Evolutionary conservation across 2,888 invertebrate species (phyloP), one percentile per base, ranked within the genome.

Genomic region (Vanessa cardui): DNA sequence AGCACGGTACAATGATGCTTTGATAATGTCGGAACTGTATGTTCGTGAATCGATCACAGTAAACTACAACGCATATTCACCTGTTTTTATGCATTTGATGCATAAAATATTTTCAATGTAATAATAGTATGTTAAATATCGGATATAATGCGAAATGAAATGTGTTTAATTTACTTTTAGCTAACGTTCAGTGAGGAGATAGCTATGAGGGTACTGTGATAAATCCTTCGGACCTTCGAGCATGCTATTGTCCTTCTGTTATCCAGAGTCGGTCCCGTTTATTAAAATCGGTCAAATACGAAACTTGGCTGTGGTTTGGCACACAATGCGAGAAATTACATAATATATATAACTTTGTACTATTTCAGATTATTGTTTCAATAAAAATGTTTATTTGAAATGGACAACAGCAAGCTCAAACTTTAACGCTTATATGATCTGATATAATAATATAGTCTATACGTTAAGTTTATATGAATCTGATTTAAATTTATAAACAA

Each of bases 381-480:
- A 58, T 64, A 66, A 65, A 60, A 49, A 64, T 71, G 58, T 16
- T 31, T 72, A 63, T 62, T 74, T 72, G 65, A 67, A 66, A 74
- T 72, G 84, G 89, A 87, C 90, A 88, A 88, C 83, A 89, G 85
- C 86, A 86, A 86, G 84, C 84, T 78, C 65, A 63, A 67, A 64
- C 52, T 33, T 68, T 26, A 60, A 58, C n/a, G 44, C 44, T 31
- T 64, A 64, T 52, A 49, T 54, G 62, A 66, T 62, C 52, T 47
- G 18, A 21, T 47, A 63, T 69, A 47, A 60, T 69, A 68, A 60
- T 69, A 69, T 72, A 69, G 66, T 59, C 52, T 72, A 72, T 74
- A 74, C 74, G 72, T 77, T 76, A 79, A 77, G 78, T 77, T 72
- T 79, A 76, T 77, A 79, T 77, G 78, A 73, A 77, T 79, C 75